Evolutionary conservation across 1,140 invertebrate genomes (phyloP), one percentile per base, ranked within the genome.

Genomic region (Pseudomyrmex pallidus): DNA sequence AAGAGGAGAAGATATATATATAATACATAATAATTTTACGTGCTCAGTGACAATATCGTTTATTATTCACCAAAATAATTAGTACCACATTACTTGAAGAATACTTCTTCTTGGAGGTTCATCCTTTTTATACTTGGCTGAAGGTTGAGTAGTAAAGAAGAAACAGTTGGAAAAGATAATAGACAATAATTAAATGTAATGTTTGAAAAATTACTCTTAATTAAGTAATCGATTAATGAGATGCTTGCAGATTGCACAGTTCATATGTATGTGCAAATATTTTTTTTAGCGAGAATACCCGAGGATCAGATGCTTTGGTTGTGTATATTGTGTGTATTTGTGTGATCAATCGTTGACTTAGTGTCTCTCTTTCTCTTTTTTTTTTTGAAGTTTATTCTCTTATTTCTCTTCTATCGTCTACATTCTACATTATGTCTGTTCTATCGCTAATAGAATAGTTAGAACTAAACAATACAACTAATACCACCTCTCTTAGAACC

Each of bases 51-150:
- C 83, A 92, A 89, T 77, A 87, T 86, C 64, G 50, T 92, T 92
- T 91, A 91, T 92, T 92, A 85, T 91, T 91, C 89, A 91, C 84
- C 88, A 93, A 92, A 92, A 92, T 92, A 93, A 92, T 92, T 90
- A 92, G 90, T 93, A 91, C 91, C 91, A 93, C 90, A 92, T 92
- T 86, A 89, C 91, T 91, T 82, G 59, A 57, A n/a, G 20, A 54
- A 48, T 22, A 56, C 48, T n/a, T 74, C 59, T 62, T 64, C 52
- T 57, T 17, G 17, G 62, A 15, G 17, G 1, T 35, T 35, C 5
- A 35, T 35, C 5, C 5, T 35, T 78, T 15, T 85, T 70, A 15
- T 70, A 85, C 12, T 46, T 56, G 64, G 54, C 56, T 54, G n/a
- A 63, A 22, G 25, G 22, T 50, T 35, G 66, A 70, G 35, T 35